Evolutionary conservation across 2,888 invertebrate species (phyloP).

Genomic region (Lasioglossum figueresi): DNA sequence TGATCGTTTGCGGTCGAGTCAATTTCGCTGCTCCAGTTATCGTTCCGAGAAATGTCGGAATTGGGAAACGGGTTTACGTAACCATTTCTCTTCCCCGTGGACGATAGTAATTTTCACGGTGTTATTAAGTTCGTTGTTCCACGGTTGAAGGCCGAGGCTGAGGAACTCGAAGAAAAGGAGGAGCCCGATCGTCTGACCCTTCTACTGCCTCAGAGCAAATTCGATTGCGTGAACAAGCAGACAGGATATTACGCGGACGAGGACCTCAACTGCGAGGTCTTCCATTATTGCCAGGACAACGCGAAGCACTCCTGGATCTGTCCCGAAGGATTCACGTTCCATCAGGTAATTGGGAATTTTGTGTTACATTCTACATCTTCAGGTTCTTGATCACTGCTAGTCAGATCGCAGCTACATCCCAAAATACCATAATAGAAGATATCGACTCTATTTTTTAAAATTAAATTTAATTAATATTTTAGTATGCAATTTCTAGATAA

Average conservation of each 20-base stretch:
- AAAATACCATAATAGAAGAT: neutral
- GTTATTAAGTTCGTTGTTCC: neutral
- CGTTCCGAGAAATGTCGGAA: neutral
- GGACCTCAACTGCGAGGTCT: slow-evolving; percentile 94
- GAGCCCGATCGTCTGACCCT: slow-evolving; percentile 93
- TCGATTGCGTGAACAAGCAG: slow-evolving; percentile 91
- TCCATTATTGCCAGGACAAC: slow-evolving; percentile 96
- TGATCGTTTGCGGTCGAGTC: neutral
- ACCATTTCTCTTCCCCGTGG: neutral
- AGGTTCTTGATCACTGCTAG: neutral
- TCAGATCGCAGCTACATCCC: neutral
- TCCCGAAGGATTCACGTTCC: slow-evolving; percentile 95
- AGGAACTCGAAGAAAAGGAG: slow-evolving; percentile 90
- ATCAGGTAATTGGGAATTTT: slow-evolving; percentile 86
- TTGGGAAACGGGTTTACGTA: neutral
- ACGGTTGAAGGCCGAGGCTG: slow-evolving; percentile 38
- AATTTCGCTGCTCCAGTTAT: slow-evolving; percentile 1
- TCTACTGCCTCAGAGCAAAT: slow-evolving; percentile 93
- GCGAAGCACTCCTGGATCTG: slow-evolving; percentile 97
- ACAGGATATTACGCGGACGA: slow-evolving; percentile 97
- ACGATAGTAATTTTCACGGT: neutral
- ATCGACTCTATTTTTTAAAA: neutral
- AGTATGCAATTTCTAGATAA: neutral
- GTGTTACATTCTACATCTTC: neutral
- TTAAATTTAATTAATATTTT: neutral